phyloP scores from a whole-genome alignment of 1,140 invertebrate species.

The Hermetia illucens region DNA sequence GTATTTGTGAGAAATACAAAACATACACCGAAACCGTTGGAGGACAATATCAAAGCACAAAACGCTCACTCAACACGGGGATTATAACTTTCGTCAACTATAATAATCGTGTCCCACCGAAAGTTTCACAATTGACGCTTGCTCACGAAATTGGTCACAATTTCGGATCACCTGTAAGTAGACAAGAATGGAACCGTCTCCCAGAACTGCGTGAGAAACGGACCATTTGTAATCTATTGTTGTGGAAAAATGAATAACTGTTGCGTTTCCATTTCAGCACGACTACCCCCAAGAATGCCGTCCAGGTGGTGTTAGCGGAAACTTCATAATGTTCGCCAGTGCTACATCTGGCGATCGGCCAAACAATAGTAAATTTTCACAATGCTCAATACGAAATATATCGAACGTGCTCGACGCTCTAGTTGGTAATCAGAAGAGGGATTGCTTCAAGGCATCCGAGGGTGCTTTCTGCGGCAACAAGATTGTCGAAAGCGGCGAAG shows the following conservation, averaged over 20 bases:
- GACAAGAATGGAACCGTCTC: no score
- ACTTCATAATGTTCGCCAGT: constrained; percentile 96
- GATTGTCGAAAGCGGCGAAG: constrained; percentile 93
- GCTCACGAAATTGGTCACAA: constrained; percentile 99
- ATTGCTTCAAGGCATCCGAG: constrained; percentile 82
- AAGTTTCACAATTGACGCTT: constrained; percentile 93
- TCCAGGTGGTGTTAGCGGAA: constrained; percentile 74
- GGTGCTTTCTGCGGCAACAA: constrained; percentile 99
- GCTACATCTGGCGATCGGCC: constrained; percentile 86
- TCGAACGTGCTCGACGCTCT: constrained; percentile 86
- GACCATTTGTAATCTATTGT: no score
- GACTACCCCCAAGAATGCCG: constrained; percentile 88
- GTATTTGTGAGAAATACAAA: constrained; percentile 97
- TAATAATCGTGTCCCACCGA: constrained; percentile 88
- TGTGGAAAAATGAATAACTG: no score
- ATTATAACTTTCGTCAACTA: constrained; percentile 99
- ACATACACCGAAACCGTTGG: constrained; percentile 90
- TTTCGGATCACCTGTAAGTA: constrained; percentile 88
- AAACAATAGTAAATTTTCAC: constrained; percentile 91
- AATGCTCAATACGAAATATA: constrained; percentile 90
- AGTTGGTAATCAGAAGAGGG: constrained; percentile 79
- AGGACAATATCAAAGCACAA: constrained; percentile 85
- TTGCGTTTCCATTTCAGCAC: constrained; percentile 71
- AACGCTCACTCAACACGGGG: constrained; percentile 92
- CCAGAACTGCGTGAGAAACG: no score